Conservation (phyloP, 2,113 vertebrate genomes). For the Campylomormyrus numenius region DNA sequence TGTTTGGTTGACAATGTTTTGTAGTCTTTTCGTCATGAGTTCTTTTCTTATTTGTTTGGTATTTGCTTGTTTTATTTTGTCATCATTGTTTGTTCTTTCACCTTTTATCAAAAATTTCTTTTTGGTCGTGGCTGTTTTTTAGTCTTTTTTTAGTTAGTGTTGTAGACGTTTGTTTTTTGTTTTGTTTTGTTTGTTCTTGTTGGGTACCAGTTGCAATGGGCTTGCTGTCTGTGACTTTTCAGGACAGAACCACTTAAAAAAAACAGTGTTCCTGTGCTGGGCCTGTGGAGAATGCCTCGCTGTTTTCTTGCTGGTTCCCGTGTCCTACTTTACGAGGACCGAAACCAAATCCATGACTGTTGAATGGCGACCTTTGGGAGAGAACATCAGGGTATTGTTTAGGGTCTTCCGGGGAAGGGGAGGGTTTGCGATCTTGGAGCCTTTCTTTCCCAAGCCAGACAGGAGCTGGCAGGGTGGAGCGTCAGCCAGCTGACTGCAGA, state of each 20-base stretch:
- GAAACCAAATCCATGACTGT: slow-evolving; percentile 16
- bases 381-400: slow-evolving; percentile 2
- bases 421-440: not conserved
- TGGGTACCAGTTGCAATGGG: not conserved
- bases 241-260: not conserved
- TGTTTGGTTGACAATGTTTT: not conserved
- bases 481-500: not conserved
- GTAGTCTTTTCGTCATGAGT: not conserved
- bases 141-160: not conserved
- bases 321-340: not conserved
- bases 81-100: not conserved
- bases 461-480: not conserved
- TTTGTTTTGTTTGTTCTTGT: not conserved
- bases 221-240: not conserved
- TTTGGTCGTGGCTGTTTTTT: not conserved
- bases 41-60: not conserved
- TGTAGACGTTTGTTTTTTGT: not conserved
- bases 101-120: not conserved
- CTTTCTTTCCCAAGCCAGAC: not conserved
- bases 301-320: slow-evolving; percentile 25
- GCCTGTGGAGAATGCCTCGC: not conserved
- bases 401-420: not conserved
- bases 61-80: not conserved
- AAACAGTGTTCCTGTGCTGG: not conserved
- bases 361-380: slow-evolving; percentile 20